Evolutionary conservation across 2,113 vertebrate genomes (phyloP).

Genomic region (Takifugu flavidus): DNA sequence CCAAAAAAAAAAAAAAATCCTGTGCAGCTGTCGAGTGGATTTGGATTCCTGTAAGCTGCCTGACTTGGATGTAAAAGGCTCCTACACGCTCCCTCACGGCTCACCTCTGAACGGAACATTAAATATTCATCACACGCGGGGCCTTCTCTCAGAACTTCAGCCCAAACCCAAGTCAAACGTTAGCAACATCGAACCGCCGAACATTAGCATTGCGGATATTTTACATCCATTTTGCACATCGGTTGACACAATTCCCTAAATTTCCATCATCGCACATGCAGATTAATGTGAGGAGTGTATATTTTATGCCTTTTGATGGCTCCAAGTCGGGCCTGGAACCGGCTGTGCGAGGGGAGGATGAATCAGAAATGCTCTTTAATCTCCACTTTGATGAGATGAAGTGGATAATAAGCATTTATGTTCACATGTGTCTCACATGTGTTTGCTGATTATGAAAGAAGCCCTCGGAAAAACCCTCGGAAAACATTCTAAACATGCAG

Average conservation of each 20-base stretch:
- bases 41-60: neutral
- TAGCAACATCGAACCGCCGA: neutral
- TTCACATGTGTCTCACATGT: neutral
- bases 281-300: neutral
- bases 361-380: constrained; percentile 6
- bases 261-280: neutral
- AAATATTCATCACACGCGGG: neutral
- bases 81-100: constrained; percentile 4
- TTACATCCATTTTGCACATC: neutral
- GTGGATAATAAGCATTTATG: neutral
- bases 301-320: constrained; percentile 9
- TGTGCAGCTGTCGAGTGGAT: too few relatives aligned
- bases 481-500: neutral
- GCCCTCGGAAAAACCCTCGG: neutral
- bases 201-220: neutral
- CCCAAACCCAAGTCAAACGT: neutral
- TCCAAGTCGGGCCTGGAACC: neutral
- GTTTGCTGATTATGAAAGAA: neutral
- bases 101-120: constrained; percentile 10
- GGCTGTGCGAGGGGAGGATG: neutral
- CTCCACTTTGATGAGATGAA: neutral
- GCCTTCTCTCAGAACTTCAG: neutral
- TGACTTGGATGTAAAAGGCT: too few relatives aligned
- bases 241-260: neutral
- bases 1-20: too few relatives aligned